Percentiles rank a stretch among this genome's conserved stretches.
Evolutionary conservation across 2,888 invertebrate species (phyloP).

Genomic region (Embidobia sp.): DNA sequence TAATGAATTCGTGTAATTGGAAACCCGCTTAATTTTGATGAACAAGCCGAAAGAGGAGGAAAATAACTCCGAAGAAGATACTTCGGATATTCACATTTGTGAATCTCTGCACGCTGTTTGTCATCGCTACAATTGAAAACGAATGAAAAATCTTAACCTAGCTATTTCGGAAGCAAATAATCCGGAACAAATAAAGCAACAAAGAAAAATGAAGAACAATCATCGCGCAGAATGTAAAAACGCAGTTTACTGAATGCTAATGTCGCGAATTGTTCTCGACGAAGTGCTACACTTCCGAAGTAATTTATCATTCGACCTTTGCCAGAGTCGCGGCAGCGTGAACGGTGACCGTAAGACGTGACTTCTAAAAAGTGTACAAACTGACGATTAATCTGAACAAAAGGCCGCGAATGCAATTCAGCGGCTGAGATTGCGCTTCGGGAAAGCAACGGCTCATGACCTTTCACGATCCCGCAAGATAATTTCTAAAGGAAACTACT

Average conservation of each 20-base stretch:
- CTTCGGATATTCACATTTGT: no score
- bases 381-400: conserved; percentile 18
- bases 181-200: no score
- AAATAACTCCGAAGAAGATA: background rate
- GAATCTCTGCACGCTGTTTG: no score
- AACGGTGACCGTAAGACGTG: background rate
- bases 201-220: no score
- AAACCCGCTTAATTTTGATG: no score
- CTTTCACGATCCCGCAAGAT: conserved; percentile 15
- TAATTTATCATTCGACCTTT: background rate
- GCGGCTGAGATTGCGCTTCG: conserved; percentile 8
- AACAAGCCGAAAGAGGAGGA: background rate
- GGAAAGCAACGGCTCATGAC: conserved; percentile 11
- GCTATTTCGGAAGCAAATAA: no score
- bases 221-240: background rate
- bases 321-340: background rate
- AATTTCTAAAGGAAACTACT: conserved; percentile 27
- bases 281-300: background rate
- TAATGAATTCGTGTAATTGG: background rate
- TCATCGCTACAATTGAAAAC: no score
- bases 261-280: background rate
- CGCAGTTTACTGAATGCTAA: background rate
- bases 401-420: conserved; percentile 8
- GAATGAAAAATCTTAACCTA: no score
- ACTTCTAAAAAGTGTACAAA: conserved; percentile 16